Base-by-base conservation (phyloP, 2,113 vertebrate genomes). In the Amazona guildingii region DNA sequence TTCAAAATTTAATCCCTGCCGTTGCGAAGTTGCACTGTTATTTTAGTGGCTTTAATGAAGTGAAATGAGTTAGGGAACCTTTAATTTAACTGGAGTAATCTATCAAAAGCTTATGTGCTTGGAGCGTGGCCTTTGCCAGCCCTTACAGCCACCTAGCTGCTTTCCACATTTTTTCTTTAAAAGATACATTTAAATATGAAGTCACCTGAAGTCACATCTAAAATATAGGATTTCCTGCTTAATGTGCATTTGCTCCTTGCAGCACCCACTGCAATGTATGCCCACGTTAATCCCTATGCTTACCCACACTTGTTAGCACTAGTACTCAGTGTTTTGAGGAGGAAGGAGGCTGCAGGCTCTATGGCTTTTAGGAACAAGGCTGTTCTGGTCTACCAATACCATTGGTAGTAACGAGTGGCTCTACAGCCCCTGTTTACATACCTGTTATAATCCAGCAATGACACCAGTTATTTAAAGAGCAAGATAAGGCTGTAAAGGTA, bases 21-120 rank as follows among this genome's bases (percentile, higher is more conserved):
- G 0, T 5, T 54, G 72, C 44, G 19, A 85, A 78, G 39, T 7
- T 61, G 24, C 4, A 0, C 64, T 55, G 44, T 66, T 90, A 41
- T 88, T 88, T 90, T 33, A 92, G 73, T 33, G 74, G 33, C 61
- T 78, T 88, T 89, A 64, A 59, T 37, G 35, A 89, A 64, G 77
- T 55, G 35, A 94, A 68, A 62, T 44, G 73, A 89, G 55, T 52
- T 51, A 55, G 1, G 3, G 69, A 86, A 92, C 37, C 81, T 89
- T 64, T 68, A 35, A 72, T 94, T 84, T 37, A 72, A 48, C 73
- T 49, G 10, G 17, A 82, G 35, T 68, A 72, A 39, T 13, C 6
- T 10, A 68, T 59, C 89, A 84, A 31, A 83, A 78, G 43, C 86
- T 81, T 79, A 7, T 5, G 35, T 3, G n/a, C 64, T 57, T 51